Evolutionary conservation across 1,140 invertebrate genomes (phyloP), one percentile per base, ranked within the genome.

Genomic region (Eupeodes corollae): DNA sequence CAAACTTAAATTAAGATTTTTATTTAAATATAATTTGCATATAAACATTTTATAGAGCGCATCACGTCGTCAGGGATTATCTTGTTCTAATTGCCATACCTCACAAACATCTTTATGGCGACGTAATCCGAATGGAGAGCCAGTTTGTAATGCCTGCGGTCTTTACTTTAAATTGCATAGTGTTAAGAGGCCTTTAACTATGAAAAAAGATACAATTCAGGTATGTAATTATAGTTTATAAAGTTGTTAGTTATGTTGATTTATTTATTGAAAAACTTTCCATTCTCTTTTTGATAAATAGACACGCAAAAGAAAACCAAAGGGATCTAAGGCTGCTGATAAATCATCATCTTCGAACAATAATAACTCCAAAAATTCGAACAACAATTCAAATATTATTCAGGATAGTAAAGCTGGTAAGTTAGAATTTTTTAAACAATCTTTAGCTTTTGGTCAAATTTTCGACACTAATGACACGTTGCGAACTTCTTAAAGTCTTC

Each of bases 181-280:
- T 48, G 83, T 98, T 48, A 82, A 83, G 56, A 72, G 88, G 40
- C 94, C 94, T 0, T 56, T 87, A 37, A 79, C 90, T 9, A 97
- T 98, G 94, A 94, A 93, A 70, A 98, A 98, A 70, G 92, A 97
- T 58, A 83, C 80, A 34, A 97, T 98, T 58, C 85, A 87, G 73
- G 79, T 80, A 60, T 56, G 56, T 47, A 19, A 41, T 31, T 9
- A 10, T 26, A 13, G 9, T 33, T 35, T 18, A 32, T 18, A 21
- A n/a, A 34, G 18, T 19, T 18, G 14, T 11, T 48, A 13, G 3
- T 13, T 32, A 26, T 32, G 14, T 19, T 33, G 13, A 15, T 46
- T 1, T 18, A 5, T 50, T n/a, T n/a, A n/a, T n/a, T 26, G 3
- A 5, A 26, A 26, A 26, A 26, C 8, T 26, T 26, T 26, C 21